Evolutionary conservation across 2,797 vertebrate genomes (phyloP).

Genomic region (Lacerta bilineata): DNA sequence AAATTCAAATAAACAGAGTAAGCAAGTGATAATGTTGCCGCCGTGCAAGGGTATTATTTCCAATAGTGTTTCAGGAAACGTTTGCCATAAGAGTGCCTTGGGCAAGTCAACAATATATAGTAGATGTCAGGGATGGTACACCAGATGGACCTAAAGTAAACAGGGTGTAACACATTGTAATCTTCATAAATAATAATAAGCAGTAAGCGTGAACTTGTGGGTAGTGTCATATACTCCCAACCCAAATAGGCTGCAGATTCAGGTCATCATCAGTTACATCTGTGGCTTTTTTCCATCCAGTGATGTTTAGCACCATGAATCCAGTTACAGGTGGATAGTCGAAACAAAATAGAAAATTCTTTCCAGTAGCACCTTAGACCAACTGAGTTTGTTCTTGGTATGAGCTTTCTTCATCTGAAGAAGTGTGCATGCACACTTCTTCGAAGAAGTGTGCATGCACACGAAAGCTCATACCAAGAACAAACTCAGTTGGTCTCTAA

Average conservation of each 20-base stretch:
- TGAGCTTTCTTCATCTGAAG: too few species aligned
- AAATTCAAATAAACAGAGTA: not conserved
- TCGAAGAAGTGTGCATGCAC: too few species aligned
- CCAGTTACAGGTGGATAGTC: too few species aligned
- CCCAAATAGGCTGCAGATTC: not conserved
- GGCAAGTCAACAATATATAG: not conserved
- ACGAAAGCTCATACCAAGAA: too few species aligned
- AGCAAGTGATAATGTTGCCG: not conserved
- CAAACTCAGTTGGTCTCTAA: too few species aligned
- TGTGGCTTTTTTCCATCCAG: not conserved
- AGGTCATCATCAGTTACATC: not conserved
- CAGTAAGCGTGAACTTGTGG: not conserved
- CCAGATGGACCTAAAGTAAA: not conserved
- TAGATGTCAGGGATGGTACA: not conserved
- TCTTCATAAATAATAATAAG: not conserved
- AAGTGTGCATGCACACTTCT: too few species aligned
- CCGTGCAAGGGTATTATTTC: not conserved
- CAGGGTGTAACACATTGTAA: not conserved
- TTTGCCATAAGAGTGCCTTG: not conserved
- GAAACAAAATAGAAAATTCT: too few species aligned
- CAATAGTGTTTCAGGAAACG: not conserved
- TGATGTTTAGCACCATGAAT: not conserved
- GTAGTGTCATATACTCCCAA: not conserved
- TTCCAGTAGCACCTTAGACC: too few species aligned
- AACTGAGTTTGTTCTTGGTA: too few species aligned